Conservation (phyloP, 2,797 vertebrate species). For the Margarornis squamiger region DNA sequence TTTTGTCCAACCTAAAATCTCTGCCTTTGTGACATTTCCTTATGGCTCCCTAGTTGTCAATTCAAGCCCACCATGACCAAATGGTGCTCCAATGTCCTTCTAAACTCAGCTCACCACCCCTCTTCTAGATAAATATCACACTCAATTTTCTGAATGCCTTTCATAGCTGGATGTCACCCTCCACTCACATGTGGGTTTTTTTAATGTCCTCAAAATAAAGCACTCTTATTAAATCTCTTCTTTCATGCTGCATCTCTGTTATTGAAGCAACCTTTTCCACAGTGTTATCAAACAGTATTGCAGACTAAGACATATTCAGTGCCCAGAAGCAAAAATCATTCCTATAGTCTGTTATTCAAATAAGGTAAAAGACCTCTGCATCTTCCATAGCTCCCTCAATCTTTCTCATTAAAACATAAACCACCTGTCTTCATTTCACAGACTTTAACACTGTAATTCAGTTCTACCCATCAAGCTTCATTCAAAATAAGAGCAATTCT, state of each 20-base stretch:
- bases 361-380: background rate
- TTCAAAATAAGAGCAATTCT: background rate
- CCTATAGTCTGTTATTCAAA: background rate
- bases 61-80: background rate
- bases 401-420: background rate
- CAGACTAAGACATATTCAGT: background rate
- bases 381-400: background rate
- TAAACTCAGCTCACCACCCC: background rate
- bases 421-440: background rate
- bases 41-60: background rate
- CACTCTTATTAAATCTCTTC: background rate
- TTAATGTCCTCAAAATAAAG: background rate
- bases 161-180: background rate
- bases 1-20: background rate
- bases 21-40: background rate
- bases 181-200: background rate
- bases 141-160: background rate
- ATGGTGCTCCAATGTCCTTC: background rate
- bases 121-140: background rate
- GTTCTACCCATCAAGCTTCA: background rate
- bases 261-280: background rate
- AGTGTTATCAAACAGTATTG: background rate
- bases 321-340: background rate
- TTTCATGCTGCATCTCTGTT: background rate
- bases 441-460: background rate